These are phyloP conservation scores for Drosophila erecta DNA, from an alignment of 1,140 invertebrate species.

Conservation along the genomic window DNA sequence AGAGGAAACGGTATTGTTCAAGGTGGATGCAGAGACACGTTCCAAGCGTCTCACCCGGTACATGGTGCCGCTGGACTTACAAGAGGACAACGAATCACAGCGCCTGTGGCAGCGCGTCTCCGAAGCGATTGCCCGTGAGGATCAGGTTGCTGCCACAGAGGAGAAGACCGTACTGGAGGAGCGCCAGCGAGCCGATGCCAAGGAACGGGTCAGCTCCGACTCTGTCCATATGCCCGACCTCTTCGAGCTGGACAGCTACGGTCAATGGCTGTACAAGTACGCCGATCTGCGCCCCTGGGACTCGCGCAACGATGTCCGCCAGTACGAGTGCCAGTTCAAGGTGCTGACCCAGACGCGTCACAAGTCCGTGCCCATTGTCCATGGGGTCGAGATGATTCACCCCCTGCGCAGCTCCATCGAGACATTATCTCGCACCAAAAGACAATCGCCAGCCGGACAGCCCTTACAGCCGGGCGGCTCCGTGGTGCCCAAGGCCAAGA, in stretches of 20 bases:
- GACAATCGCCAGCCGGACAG: constrained; percentile 10
- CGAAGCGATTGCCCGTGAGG: constrained; percentile 91
- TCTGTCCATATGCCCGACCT: constrained; percentile 89
- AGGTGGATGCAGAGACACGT: constrained; percentile 89
- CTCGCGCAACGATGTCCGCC: constrained; percentile 91
- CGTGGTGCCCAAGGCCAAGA: constrained; percentile 44
- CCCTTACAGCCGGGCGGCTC: background rate
- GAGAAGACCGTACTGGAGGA: constrained; percentile 96
- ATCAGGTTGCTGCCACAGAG: constrained; percentile 93
- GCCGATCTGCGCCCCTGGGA: constrained; percentile 92
- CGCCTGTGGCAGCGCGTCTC: constrained; percentile 94
- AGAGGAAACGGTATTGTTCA: constrained; percentile 91
- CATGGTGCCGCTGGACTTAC: constrained; percentile 91
- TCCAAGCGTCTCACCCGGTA: constrained; percentile 90
- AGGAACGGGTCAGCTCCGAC: constrained; percentile 87
- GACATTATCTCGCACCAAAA: constrained; percentile 20
- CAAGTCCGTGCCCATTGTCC: constrained; percentile 88
- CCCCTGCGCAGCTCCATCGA: constrained; percentile 22
- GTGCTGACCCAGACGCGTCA: constrained; percentile 90
- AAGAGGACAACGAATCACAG: constrained; percentile 93
- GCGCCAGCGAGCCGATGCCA: constrained; percentile 88
- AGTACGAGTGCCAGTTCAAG: constrained; percentile 91
- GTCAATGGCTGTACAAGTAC: constrained; percentile 91
- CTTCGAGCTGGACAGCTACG: constrained; percentile 88
- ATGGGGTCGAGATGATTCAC: constrained; percentile 86